phyloP scores from a whole-genome alignment of 1,140 invertebrate species.

The Sinonovacula constricta region DNA sequence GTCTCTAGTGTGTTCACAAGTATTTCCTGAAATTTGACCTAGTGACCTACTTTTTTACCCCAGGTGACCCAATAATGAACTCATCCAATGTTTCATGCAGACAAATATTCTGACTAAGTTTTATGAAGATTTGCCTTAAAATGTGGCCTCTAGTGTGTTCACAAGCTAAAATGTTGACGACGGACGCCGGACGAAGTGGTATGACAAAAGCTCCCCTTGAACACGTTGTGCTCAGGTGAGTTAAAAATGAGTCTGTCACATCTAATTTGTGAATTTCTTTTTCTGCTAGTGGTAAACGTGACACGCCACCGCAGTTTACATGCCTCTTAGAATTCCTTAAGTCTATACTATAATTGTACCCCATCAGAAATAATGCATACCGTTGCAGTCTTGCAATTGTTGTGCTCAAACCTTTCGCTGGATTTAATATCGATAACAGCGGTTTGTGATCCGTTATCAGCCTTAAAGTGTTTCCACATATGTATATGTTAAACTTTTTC shows the following conservation, averaged over 20 bases:
- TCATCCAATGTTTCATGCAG: too few species aligned
- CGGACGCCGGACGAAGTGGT: too few species aligned
- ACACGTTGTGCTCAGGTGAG: too few species aligned
- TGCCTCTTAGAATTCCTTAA: constrained; percentile 48
- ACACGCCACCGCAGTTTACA: constrained; percentile 54
- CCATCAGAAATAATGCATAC: constrained; percentile 73
- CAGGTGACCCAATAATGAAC: too few species aligned
- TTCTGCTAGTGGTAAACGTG: constrained; percentile 43
- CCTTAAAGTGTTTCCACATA: constrained; percentile 76
- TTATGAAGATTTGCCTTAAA: too few species aligned
- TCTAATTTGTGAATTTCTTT: constrained; percentile 7
- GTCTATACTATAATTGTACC: constrained; percentile 73
- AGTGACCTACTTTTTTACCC: too few species aligned
- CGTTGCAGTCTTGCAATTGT: constrained; percentile 74
- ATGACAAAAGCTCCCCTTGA: too few species aligned
- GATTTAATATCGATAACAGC: constrained; percentile 74
- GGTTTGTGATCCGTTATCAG: constrained; percentile 77
- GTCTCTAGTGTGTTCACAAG: too few species aligned
- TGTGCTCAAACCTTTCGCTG: constrained; percentile 61
- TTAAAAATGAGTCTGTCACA: constrained; percentile 3
- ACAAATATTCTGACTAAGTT: too few species aligned
- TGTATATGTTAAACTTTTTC: constrained; percentile 80
- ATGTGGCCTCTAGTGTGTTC: too few species aligned
- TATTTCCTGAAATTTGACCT: too few species aligned
- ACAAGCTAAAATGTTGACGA: too few species aligned